Percentiles rank a stretch among this genome's conserved stretches.
phyloP scores from a whole-genome alignment of 2,113 vertebrate genomes.

The Nansenia antarctica region DNA sequence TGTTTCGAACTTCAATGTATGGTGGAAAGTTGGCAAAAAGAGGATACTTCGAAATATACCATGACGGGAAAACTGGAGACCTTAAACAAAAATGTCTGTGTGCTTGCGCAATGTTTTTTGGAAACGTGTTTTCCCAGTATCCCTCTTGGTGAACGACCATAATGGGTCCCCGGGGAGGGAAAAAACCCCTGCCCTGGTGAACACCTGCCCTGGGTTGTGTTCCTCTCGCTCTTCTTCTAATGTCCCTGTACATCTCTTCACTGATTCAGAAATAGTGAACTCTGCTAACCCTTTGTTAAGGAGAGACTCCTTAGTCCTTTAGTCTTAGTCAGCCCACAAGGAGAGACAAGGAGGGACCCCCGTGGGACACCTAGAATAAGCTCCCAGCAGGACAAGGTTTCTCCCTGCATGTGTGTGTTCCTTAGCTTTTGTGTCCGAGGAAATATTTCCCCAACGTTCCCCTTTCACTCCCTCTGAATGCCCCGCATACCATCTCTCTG shows the following conservation, averaged over 20 bases:
- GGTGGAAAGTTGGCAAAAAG: constrained; percentile 52
- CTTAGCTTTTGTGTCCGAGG: constrained; percentile 43
- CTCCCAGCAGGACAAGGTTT: constrained; percentile 38
- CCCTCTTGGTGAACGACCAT: constrained; percentile 11
- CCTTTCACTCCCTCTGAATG: constrained; percentile 53
- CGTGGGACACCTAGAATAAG: constrained; percentile 48
- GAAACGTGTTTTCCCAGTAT: constrained; percentile 19
- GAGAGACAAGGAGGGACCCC: constrained; percentile 37
- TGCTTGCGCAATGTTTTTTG: constrained; percentile 59
- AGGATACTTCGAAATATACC: constrained; percentile 37
- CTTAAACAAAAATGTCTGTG: constrained; percentile 35
- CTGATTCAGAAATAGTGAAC: constrained; percentile 18
- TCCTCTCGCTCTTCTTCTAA: constrained; percentile 19
- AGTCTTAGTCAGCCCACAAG: constrained; percentile 44
- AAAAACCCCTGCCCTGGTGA: no score
- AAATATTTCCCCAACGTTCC: constrained; percentile 46
- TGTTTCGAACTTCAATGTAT: constrained; percentile 36
- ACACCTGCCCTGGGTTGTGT: constrained; percentile 38
- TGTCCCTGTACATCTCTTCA: constrained; percentile 7
- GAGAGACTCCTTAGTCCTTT: neutral
- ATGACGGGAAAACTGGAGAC: constrained; percentile 37
- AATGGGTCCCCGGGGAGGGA: constrained; percentile 43
- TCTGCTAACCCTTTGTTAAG: constrained; percentile 38
- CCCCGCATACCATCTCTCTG: constrained; percentile 59
- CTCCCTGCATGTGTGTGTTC: constrained; percentile 21